These are phyloP conservation scores for Eupithecia centaureata DNA, from an alignment of 2,888 invertebrate species.

Conservation along the genomic window DNA sequence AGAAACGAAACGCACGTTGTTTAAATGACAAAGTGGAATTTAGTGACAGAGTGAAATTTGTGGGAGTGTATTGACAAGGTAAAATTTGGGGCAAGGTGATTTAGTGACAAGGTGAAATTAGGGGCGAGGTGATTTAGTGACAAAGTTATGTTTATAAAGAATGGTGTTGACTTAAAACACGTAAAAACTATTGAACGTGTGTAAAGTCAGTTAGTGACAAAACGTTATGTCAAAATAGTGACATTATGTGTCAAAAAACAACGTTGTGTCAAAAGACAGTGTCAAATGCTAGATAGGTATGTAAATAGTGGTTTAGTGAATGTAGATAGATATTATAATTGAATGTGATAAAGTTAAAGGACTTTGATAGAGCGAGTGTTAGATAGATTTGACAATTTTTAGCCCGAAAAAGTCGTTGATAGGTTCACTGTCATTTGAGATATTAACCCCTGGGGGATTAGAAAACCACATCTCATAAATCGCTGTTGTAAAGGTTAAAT, in stretches of 20 bases:
- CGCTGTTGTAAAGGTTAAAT: background rate
- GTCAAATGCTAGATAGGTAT: conserved; percentile 48
- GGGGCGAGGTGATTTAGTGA: background rate
- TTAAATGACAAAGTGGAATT: conserved; percentile 48
- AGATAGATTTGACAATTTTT: conserved; percentile 54
- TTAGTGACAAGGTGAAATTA: background rate
- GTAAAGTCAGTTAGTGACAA: conserved; percentile 13
- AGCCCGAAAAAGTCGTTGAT: conserved; percentile 43
- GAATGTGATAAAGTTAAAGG: conserved; percentile 69
- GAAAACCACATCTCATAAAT: background rate
- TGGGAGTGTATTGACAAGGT: background rate
- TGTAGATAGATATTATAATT: conserved; percentile 78
- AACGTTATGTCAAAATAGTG: conserved; percentile 21
- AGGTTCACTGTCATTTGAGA: conserved; percentile 24
- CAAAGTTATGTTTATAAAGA: background rate
- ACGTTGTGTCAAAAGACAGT: conserved; percentile 38
- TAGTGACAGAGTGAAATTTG: conserved; percentile 1
- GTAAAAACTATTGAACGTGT: conserved; percentile 9
- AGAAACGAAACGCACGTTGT: conserved; percentile 77
- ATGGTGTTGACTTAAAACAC: conserved; percentile 9
- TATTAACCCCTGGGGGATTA: background rate
- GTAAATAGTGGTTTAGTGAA: conserved; percentile 73
- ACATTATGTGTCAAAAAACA: conserved; percentile 35
- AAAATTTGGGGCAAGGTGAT: background rate
- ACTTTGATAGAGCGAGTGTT: conserved; percentile 52